phyloP scores from a whole-genome alignment of 1,140 invertebrate genomes.

The Plutomurus gul region DNA sequence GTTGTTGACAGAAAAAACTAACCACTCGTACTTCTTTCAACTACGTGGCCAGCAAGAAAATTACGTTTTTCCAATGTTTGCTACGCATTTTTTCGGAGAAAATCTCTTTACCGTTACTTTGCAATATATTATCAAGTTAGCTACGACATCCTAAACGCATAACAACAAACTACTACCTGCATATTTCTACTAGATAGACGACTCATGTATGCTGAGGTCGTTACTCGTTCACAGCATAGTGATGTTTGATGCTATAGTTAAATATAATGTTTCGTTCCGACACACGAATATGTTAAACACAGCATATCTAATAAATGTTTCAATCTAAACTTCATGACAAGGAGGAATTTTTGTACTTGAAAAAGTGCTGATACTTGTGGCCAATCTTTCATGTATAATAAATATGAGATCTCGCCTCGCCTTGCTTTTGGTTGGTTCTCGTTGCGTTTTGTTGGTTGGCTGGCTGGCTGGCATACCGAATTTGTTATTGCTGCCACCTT shows the following conservation, averaged over 20 bases:
- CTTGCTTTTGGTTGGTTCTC: neutral
- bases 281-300: neutral
- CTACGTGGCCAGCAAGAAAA: neutral
- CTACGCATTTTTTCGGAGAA: neutral
- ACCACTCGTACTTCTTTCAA: neutral
- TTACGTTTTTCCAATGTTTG: neutral
- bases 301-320: constrained; percentile 2
- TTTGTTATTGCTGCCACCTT: neutral
- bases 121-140: neutral
- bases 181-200: too few species aligned
- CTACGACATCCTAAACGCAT: too few species aligned
- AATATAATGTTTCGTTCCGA: neutral
- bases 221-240: neutral
- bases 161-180: too few species aligned
- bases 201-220: too few species aligned
- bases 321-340: constrained; percentile 6
- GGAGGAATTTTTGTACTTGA: neutral
- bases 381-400: neutral
- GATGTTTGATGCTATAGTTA: neutral
- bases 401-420: neutral
- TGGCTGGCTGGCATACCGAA: neutral
- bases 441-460: neutral
- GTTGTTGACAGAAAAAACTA: neutral
- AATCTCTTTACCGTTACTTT: neutral
- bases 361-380: neutral